Evolutionary conservation across 2,888 invertebrate species (phyloP).

Genomic region (Campaea margaritaria): DNA sequence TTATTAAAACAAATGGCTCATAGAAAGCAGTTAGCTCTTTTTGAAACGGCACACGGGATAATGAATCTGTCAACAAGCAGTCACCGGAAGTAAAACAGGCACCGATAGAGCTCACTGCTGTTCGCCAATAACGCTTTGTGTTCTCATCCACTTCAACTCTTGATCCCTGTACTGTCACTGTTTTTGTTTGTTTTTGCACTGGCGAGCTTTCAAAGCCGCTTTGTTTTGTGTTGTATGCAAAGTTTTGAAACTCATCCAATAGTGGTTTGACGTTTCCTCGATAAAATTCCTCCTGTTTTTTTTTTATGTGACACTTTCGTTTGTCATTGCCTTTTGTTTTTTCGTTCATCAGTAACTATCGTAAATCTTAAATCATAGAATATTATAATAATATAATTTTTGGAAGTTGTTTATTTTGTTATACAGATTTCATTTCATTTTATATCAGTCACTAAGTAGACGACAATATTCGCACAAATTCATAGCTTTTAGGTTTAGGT

Average conservation of each 20-base stretch:
- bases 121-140: conserved; percentile 44
- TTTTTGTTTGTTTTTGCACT: conserved; percentile 46
- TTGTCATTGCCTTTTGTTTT: not conserved
- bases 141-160: conserved; percentile 44
- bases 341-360: not conserved
- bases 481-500: too few species aligned
- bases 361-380: too few species aligned
- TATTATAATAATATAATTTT: not conserved
- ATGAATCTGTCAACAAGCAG: conserved; percentile 52
- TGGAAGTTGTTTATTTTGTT: not conserved
- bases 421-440: too few species aligned
- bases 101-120: conserved; percentile 29
- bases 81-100: conserved; percentile 38
- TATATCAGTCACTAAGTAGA: too few species aligned
- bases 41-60: conserved; percentile 44
- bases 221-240: conserved; percentile 41
- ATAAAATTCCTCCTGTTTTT: conserved; percentile 32
- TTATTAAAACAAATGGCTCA: conserved; percentile 14
- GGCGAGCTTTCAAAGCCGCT: conserved; percentile 35
- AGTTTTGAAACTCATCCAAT: conserved; percentile 37
- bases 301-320: conserved; percentile 6
- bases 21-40: conserved; percentile 26
- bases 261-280: conserved; percentile 36
- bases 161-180: conserved; percentile 45
- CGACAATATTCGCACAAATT: not conserved